Evolutionary conservation across 2,888 invertebrate genomes (phyloP).

Genomic region (Melinopterus prodromus): DNA sequence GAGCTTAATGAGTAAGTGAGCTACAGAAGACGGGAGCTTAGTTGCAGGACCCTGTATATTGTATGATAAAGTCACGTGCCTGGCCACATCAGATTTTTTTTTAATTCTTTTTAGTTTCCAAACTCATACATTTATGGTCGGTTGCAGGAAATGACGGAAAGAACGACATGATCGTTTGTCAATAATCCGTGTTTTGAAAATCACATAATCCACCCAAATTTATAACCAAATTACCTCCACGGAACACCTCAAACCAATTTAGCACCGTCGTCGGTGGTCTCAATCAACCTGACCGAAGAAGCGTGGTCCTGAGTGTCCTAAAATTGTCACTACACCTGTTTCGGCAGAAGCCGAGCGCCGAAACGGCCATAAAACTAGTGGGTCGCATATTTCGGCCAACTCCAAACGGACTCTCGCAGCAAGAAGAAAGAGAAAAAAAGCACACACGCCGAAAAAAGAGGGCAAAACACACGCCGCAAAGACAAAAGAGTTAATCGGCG

Average conservation of each 20-base stretch:
- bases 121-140: too few species aligned
- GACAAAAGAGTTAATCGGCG: conserved; percentile 6
- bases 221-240: not conserved
- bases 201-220: not conserved
- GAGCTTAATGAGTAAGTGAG: too few species aligned
- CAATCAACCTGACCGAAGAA: not conserved
- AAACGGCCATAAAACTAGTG: not conserved
- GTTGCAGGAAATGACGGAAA: too few species aligned
- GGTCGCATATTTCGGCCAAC: not conserved
- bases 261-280: not conserved
- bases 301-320: not conserved
- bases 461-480: not conserved
- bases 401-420: not conserved
- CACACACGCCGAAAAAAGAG: conserved; percentile 19
- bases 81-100: too few species aligned
- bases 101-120: too few species aligned
- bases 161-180: too few species aligned
- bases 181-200: too few species aligned
- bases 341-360: not conserved
- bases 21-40: too few species aligned
- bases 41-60: too few species aligned
- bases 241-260: not conserved
- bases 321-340: not conserved
- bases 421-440: not conserved
- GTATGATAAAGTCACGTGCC: too few species aligned